Conservation (phyloP, 2,113 vertebrate species). For the Lophotis ruficrista region DNA sequence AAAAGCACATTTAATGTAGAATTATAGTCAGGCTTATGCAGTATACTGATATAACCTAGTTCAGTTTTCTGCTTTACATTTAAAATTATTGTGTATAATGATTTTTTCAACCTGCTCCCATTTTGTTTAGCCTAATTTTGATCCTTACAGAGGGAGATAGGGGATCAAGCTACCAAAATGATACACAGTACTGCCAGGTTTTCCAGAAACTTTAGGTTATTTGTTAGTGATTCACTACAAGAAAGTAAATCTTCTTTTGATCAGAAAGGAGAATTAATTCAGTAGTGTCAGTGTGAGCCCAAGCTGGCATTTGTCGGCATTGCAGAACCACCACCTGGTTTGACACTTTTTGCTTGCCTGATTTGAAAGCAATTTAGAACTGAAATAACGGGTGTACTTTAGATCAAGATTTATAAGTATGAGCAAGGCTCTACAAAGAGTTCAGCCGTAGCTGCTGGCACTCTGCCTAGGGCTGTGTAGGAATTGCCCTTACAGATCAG, state of each 20-base stretch:
- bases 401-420: background rate
- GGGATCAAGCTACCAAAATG: background rate
- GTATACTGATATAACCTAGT: background rate
- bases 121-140: background rate
- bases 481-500: background rate
- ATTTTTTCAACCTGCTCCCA: conserved; percentile 6
- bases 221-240: background rate
- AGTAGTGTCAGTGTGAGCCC: background rate
- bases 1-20: background rate
- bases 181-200: background rate
- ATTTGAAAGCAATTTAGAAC: background rate
- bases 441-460: background rate
- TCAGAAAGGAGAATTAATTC: background rate
- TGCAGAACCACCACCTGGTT: background rate
- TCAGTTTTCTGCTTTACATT: background rate
- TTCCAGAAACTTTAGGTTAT: background rate
- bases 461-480: background rate
- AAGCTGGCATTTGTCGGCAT: background rate
- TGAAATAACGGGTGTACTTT: background rate
- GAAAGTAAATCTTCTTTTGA: background rate
- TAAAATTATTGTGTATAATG: background rate
- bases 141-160: background rate
- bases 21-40: background rate
- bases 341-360: background rate
- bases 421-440: background rate